A percentile compares a stretch with the other conserved stretches of the same genome.
These are phyloP conservation scores for Echiichthys vipera DNA, from an alignment of 2,797 vertebrate genomes.

Conservation along the genomic window DNA sequence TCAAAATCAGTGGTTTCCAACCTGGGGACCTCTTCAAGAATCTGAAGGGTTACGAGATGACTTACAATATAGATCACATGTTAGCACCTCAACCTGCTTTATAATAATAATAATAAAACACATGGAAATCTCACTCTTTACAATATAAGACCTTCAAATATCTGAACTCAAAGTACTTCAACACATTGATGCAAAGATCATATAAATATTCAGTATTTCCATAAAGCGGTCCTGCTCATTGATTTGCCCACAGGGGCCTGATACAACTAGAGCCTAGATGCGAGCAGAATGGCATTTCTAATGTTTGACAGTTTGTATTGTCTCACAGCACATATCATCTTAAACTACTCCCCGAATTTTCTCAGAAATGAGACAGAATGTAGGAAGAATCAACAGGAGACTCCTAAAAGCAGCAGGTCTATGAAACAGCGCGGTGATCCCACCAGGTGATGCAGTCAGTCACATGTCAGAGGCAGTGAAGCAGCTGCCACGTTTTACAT, in stretches of 20 bases:
- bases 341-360: conserved; percentile 14
- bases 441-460: conserved; percentile 46
- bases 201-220: background rate
- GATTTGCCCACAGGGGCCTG: background rate
- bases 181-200: background rate
- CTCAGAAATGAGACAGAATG: conserved; percentile 33
- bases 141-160: too few species aligned
- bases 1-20: too few species aligned
- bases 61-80: too few species aligned
- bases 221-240: background rate
- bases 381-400: conserved; percentile 41
- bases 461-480: conserved; percentile 21
- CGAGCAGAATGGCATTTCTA: background rate
- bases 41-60: too few species aligned
- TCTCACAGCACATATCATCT: background rate
- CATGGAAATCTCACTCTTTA: too few species aligned
- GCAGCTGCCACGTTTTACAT: conserved; percentile 32
- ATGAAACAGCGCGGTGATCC: conserved; percentile 5
- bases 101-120: too few species aligned
- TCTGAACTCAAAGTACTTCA: background rate
- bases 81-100: too few species aligned
- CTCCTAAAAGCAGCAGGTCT: conserved; percentile 1
- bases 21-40: too few species aligned
- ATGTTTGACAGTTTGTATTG: background rate
- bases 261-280: background rate